These are phyloP conservation scores for Agrotis ipsilon DNA, from an alignment of 2,888 invertebrate genomes.

Conservation along the genomic window DNA sequence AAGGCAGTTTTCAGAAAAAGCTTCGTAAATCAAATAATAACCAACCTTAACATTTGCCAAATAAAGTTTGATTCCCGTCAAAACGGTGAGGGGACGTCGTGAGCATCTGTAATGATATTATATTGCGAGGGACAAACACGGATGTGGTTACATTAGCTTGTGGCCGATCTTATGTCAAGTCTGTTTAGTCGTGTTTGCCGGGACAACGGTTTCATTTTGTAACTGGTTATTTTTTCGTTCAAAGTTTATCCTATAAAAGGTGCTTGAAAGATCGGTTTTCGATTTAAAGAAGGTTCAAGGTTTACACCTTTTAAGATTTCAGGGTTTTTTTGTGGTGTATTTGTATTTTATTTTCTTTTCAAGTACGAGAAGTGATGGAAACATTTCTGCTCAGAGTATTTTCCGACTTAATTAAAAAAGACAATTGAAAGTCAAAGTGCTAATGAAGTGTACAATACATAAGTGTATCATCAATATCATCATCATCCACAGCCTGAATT, in stretches of 20 bases:
- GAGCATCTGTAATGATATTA: slow-evolving; percentile 58
- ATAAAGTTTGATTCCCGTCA: slow-evolving; percentile 14
- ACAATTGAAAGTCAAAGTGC: too few relatives aligned
- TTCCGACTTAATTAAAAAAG: too few relatives aligned
- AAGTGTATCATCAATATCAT: too few relatives aligned
- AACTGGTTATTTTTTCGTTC: slow-evolving; percentile 18
- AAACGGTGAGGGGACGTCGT: slow-evolving; percentile 12
- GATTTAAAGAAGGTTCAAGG: neutral
- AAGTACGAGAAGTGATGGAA: too few relatives aligned
- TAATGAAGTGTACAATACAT: too few relatives aligned
- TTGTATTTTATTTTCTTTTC: neutral
- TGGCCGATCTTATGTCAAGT: slow-evolving; percentile 43
- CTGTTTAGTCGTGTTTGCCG: slow-evolving; percentile 21
- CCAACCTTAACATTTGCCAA: slow-evolving; percentile 6
- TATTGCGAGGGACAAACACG: slow-evolving; percentile 40
- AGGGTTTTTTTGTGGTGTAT: neutral
- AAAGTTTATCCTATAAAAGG: slow-evolving; percentile 12
- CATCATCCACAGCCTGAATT: too few relatives aligned
- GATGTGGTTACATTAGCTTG: slow-evolving; percentile 53
- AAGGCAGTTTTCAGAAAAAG: neutral
- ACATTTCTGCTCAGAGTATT: too few relatives aligned
- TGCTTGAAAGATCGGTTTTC: neutral
- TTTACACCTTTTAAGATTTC: neutral
- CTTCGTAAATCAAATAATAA: neutral
- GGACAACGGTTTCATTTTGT: slow-evolving; percentile 28